Base-by-base conservation (phyloP, 2,113 vertebrate species). In the Shinisaurus crocodilurus region DNA sequence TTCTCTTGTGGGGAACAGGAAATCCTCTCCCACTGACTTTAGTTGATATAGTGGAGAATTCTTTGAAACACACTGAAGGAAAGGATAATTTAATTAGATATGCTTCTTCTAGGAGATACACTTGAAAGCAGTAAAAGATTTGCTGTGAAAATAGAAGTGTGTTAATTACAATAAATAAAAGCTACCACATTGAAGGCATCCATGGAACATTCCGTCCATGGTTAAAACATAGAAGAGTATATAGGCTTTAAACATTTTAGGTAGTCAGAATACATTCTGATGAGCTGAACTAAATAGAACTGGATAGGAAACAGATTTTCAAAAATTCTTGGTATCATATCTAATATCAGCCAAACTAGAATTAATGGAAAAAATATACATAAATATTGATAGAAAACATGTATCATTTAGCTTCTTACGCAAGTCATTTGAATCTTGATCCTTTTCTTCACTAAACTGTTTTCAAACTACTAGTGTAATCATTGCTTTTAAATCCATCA, bases 81-180 rank as follows among this genome's bases (percentile, higher is more conserved):
- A 81, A 82, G 23, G 20, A 80, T 92, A 94, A 95, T 96, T 95
- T 93, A 93, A 95, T 97, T 95, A 95, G 90, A 75, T 82, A 89
- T 82, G 60, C 7, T 91, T 82, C 32, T 92, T 45, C 37, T 91
- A 92, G 69, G 48, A 93, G 82, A 92, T 57, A 82, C 16, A 91
- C 0, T 27, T 27, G 82, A 85, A 90, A 90, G 13, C 74, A 13
- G 70, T 77, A 50, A 88, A 80, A 89, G 0, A 15, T 82, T 48
- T 81, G 83, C 77, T 40, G 70, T 84, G n/a, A 81, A 90, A 87
- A 94, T 48, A 93, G 13, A 10, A 90, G 13, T 15, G n/a, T 77
- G 43, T 0, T 95, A 94, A 95, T 96, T 95, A 94, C 93, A 95
- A 90, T 80, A 94, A 48, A 70, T 92, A 92, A 95, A 94, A 70